These are phyloP conservation scores for Aegotheles bennettii DNA, from an alignment of 2,113 vertebrate species.

Conservation along the genomic window DNA sequence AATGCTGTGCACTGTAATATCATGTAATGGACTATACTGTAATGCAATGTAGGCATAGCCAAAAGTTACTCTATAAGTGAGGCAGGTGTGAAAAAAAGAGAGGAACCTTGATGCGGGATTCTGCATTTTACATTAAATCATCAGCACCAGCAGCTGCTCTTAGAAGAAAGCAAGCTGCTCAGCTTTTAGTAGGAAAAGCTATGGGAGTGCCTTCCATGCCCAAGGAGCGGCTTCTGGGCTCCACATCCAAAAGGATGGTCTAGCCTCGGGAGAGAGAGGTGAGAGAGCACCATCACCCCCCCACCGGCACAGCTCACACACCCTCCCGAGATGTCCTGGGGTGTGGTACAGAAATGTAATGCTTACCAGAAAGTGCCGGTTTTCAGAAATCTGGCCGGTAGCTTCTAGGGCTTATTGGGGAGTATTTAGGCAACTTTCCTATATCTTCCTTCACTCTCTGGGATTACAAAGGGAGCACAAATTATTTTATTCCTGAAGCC, in stretches of 20 bases:
- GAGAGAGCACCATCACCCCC: neutral
- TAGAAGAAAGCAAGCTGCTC: neutral
- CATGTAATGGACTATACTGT: neutral
- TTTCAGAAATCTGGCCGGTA: neutral
- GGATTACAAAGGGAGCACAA: neutral
- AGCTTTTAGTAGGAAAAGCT: neutral
- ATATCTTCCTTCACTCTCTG: neutral
- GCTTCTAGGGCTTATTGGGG: neutral
- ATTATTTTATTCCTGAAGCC: neutral
- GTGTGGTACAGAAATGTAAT: neutral
- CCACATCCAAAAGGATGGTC: neutral
- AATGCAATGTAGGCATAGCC: neutral
- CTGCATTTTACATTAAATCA: neutral
- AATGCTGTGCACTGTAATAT: neutral
- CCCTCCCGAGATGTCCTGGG: neutral
- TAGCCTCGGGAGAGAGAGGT: neutral
- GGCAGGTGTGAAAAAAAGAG: neutral
- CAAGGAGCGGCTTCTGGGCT: neutral
- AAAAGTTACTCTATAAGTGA: neutral
- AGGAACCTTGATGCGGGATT: neutral
- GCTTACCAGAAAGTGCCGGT: neutral
- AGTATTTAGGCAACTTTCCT: neutral
- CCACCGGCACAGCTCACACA: neutral
- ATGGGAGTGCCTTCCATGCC: neutral
- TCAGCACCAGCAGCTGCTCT: neutral